Base-by-base conservation (phyloP, 2,888 invertebrate genomes). In the Laothoe populi region DNA sequence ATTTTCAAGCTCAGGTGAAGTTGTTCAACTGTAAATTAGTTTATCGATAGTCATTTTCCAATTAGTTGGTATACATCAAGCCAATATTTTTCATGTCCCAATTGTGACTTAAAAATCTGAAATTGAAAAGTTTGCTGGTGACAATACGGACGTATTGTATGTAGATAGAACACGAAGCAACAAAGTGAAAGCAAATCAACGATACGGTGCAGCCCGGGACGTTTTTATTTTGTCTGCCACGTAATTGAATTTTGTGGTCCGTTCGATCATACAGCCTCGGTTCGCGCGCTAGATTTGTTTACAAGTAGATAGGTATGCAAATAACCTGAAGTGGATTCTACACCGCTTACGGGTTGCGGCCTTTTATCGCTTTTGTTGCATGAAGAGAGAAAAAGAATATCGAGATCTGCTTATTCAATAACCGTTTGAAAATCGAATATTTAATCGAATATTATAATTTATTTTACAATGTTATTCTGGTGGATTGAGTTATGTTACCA, bases 231-330 rank as follows among this genome's bases (percentile, higher is more conserved):
- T 85, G 86, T 90, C 87, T 88, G 83, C 81, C 79, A 80, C 82
- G 86, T 88, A 88, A 90, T 91, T 89, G 89, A 91, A 90, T 90
- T 90, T 84, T 85, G 88, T 84, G 88, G 89, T 82, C 72, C 74
- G 76, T 78, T 77, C 84, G 78, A 83, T 88, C 84, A 87, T 85
- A 82, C 72, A 76, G 74, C 74, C 65, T 71, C 64, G 75, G 74
- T 71, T 73, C 64, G 67, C 63, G 72, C 65, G 70, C 69, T 75
- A 75, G 74, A 81, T 83, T 78, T 79, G 79, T 80, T 83, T 79
- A 75, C 75, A 72, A 75, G 68, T 69, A 73, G 67, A 63, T 70
- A 75, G 74, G 58, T 62, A 62, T 60, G 71, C 71, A 75, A 73
- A 75, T 72, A 68, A 66, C 64, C 64, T 60, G 61, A 68, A 72